Evolutionary conservation across 64 coral and sea anemone genomes (phyloP).

Genomic region (Catalaphyllia jardinei): DNA sequence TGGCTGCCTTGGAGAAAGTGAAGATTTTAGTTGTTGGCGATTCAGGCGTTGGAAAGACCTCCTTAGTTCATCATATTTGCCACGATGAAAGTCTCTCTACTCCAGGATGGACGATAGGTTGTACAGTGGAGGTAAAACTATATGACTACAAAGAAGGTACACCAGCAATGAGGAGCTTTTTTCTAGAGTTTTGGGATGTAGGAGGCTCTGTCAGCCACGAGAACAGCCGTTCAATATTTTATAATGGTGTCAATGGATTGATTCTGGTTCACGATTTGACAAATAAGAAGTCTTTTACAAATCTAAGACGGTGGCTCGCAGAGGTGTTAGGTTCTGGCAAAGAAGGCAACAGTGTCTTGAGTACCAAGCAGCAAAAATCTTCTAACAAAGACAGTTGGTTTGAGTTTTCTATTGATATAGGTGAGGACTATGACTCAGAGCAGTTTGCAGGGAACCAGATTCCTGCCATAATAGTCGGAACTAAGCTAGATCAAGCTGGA

Average conservation of each 20-base stretch:
- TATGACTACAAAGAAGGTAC: conserved; percentile 90
- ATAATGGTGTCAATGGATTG: conserved; percentile 88
- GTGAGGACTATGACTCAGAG: conserved; percentile 91
- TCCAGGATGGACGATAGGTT: conserved; percentile 83
- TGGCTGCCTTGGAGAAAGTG: conserved; percentile 93
- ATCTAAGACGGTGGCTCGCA: conserved; percentile 88
- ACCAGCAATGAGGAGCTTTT: conserved; percentile 81
- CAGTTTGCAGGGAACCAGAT: conserved; percentile 98
- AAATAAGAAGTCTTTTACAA: conserved; percentile 92
- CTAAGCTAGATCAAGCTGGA: conserved; percentile 91
- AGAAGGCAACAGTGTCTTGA: conserved; percentile 37
- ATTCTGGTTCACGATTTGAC: conserved; percentile 98
- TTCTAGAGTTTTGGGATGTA: conserved; percentile 95
- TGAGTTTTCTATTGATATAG: conserved; percentile 71
- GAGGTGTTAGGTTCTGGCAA: conserved; percentile 89
- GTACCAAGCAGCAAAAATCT: conserved; percentile 8
- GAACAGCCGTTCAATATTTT: conserved; percentile 93
- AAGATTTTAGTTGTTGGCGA: conserved; percentile 92
- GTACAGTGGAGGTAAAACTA: conserved; percentile 84
- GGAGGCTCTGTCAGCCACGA: conserved; percentile 94
- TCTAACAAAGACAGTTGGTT: conserved; percentile 65
- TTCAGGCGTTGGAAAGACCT: conserved; percentile 98
- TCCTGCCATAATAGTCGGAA: conserved; percentile 92
- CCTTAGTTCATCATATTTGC: conserved; percentile 92
- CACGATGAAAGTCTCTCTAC: conserved; percentile 85